Base-by-base conservation (phyloP, 2,797 vertebrate species). In the Coccyzus lansbergi region DNA sequence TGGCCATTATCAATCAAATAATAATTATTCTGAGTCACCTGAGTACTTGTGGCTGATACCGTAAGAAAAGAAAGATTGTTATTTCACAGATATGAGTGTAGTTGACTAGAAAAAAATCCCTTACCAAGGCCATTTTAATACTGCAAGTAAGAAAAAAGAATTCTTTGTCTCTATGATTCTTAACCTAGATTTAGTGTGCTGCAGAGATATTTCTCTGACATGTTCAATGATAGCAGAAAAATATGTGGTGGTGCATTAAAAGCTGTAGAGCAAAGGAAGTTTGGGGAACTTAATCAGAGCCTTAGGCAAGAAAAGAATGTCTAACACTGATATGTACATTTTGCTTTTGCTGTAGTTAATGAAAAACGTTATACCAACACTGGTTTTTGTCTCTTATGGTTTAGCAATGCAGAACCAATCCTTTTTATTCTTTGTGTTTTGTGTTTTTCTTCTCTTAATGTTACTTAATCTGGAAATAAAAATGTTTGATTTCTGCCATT, bases 401-500 rank as follows among this genome's bases (percentile, higher is more conserved):
- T 97, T 84, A 93, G 60, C 65, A 96, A 83, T 93, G 74, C 72
- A 96, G 63, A 97, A 94, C 77, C 93, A 86, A 95, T 90, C 71
- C 22, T 79, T 96, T 92, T 95, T 84, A 76, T 94, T 96, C 94
- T 90, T 69, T 83, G 71, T 93, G 40, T 92, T 94, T 90, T 15
- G 24, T 89, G 51, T 83, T 94, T 78, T 92, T 95, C 93, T 94
- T 86, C 71, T 83, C 64, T 5, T 92, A 92, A 91, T 87, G 64
- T 88, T 97, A 70, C 51, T 76, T 96, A 95, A 91, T 95, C 95
- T 93, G 95, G 93, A 97, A 96, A 83, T 90, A 85, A 94, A 95
- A 94, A 85, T 92, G 83, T 96, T 96, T 96, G 69, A 95, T 96
- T 76, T 95, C 76, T 95, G 63, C 63, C 84, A 79, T 95, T 74